Conservation (phyloP, 2,888 invertebrate genomes). For the Leuctra nigra region DNA sequence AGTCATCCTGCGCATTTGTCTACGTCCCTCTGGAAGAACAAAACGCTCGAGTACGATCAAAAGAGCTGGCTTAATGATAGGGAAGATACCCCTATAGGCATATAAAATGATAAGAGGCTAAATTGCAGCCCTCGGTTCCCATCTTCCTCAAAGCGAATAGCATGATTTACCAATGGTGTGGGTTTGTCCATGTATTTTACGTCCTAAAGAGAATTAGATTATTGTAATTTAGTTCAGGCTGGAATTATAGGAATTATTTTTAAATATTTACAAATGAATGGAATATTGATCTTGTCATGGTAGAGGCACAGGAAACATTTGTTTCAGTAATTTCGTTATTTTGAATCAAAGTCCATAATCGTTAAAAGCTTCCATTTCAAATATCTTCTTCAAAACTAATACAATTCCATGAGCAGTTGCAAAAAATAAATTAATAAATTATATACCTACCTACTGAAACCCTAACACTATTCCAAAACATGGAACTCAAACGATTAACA, state of each 20-base stretch:
- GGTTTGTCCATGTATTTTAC: conserved; percentile 8
- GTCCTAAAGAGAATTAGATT: neutral
- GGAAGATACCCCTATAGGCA: neutral
- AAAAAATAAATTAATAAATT: no score
- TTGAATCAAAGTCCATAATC: no score
- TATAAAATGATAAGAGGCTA: neutral
- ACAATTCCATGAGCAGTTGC: no score
- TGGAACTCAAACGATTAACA: no score
- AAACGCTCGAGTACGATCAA: neutral
- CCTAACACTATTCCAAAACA: no score
- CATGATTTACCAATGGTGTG: neutral
- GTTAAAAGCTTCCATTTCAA: no score
- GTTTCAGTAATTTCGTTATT: no score
- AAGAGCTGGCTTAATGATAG: conserved; percentile 6
- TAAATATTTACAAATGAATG: conserved; percentile 4
- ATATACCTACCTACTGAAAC: no score
- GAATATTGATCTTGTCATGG: no score
- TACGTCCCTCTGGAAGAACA: conserved; percentile 3
- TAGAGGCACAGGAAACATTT: no score
- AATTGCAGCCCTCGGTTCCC: neutral
- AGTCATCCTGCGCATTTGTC: neutral
- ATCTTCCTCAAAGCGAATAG: neutral
- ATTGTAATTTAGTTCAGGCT: neutral
- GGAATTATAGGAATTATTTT: neutral
- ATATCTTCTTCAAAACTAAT: no score